Evolutionary conservation across 2,888 invertebrate species (phyloP), one percentile per base, ranked within the genome.

Genomic region (Carterocephalus palaemon): DNA sequence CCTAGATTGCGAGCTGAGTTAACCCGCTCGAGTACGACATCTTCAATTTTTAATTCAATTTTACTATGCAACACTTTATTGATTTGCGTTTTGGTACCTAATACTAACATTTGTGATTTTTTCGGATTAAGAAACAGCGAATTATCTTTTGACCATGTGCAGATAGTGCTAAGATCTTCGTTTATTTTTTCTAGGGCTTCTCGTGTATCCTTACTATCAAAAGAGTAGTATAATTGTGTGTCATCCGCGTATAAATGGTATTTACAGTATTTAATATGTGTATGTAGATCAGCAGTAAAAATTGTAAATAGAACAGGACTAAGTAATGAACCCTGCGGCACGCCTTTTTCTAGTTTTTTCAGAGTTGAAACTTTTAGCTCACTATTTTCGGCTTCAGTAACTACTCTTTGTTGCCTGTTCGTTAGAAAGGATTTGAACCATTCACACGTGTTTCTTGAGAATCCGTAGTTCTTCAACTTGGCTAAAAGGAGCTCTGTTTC

Each of bases 1-100:
- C 45, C 45, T 5, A 45, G 22, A 12, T 38, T 45, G 15, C 23
- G 22, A 2, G 37, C 37, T 7, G 19, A 19, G 10, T 20, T 19
- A 12, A 34, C 34, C 34, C 19, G 20, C 13, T 10, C 19, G 2
- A 34, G 12, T 2, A 22, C 20, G 12, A 12, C 12, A 7, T 34
- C 22, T n/a, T 34, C 22, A 10, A 34, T 34, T 20, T 34, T 19
- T 3, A 34, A n/a, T 13, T 10, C 22, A 9, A 12, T 4, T 3
- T 20, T 22, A 12, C n/a, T 20, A 2, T 10, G 22, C 7, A 34
- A 2, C 1, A 34, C 20, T 12, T 9, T 6, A 22, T 12, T 19
- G 6, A 20, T 33, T 33, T 33, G 33, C 10, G 7, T 9, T 22
- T 34, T 34, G 3, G 34, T 22, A n/a, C 22, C 34, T 15, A 22